Evolutionary conservation across 2,797 vertebrate species (phyloP), one percentile per base, ranked within the genome.

Genomic region (Esox masquinongy): DNA sequence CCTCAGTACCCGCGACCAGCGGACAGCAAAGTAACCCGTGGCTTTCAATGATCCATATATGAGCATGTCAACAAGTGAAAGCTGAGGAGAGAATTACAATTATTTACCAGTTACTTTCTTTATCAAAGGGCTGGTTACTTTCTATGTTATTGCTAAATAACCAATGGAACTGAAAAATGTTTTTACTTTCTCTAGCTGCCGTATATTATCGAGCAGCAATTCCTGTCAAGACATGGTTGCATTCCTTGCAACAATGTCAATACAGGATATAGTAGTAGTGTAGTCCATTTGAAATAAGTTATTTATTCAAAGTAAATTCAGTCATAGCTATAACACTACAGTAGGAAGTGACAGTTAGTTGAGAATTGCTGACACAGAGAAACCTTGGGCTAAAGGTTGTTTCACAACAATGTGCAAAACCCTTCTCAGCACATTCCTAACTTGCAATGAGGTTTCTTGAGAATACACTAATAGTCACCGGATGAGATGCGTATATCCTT

Each of bases 1-100:
- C 1, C 97, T 91, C 47, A 97, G 84, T 17, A 95, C 92, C 82
- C 97, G 92, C 0, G 97, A 97, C 95, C 96, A 98, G 29, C 96
- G 93, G 51, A 98, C 70, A 0, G 85, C 89, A 4, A 72, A 90
- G 68, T 91, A 82, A 0, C 85, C 75, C 0, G 92, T 81, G 1
- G 93, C 83, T 77, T 80, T 92, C 80, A 99, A 90, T 5, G 89
- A 86, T 0, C 93, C 95, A 0, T 93, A 96, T 76, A 96, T 84
- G 73, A 94, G 91, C 86, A 98, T 88, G 71, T 99, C 96, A 0
- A 93, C 39, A 75, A 96, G 88, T 14, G 96, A 96, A 49, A 98
- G 88, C 97, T 98, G 87, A 5, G 14, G 53, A 56, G 71, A 19
- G 17, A 4, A 64, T 5, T 17, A 1, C 19, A 66, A 29, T 22